phyloP scores from a whole-genome alignment of 2,113 vertebrate species.

The Pachypanchax playfairii region DNA sequence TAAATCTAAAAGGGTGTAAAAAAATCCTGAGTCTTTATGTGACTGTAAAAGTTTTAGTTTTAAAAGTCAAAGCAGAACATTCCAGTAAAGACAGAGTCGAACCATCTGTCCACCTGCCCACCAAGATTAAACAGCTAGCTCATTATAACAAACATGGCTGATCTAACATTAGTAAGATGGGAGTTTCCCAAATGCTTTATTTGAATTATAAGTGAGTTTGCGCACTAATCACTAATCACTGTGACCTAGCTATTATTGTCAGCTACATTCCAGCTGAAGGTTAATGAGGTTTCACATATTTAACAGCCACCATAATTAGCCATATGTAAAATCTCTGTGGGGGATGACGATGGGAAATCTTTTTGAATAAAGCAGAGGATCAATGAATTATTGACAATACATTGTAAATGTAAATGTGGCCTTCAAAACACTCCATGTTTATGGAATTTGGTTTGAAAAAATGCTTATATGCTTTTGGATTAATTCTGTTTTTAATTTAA shows the following conservation, averaged over 20 bases:
- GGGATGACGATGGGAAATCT: too few species aligned
- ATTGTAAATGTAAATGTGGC: too few species aligned
- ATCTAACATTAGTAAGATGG: slow-evolving; percentile 2
- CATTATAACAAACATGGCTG: not conserved
- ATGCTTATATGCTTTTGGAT: too few species aligned
- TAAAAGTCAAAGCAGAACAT: not conserved
- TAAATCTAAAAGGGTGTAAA: too few species aligned
- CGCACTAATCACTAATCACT: slow-evolving; percentile 24
- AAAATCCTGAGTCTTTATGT: too few species aligned
- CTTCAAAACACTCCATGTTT: too few species aligned
- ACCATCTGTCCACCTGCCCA: not conserved
- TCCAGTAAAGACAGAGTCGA: not conserved
- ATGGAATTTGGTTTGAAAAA: too few species aligned
- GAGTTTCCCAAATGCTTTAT: slow-evolving; percentile 7
- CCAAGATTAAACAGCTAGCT: not conserved
- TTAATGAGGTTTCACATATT: slow-evolving; percentile 46
- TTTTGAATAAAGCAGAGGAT: too few species aligned
- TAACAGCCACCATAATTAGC: slow-evolving; percentile 31
- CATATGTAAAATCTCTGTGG: slow-evolving; percentile 17
- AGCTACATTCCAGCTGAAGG: slow-evolving; percentile 18
- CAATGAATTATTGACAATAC: too few species aligned
- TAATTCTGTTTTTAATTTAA: too few species aligned
- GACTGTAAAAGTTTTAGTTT: not conserved
- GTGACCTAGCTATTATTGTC: not conserved
- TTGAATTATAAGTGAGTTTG: slow-evolving; percentile 14